phyloP scores from a whole-genome alignment of 2,113 vertebrate species.

The Eleginops maclovinus region DNA sequence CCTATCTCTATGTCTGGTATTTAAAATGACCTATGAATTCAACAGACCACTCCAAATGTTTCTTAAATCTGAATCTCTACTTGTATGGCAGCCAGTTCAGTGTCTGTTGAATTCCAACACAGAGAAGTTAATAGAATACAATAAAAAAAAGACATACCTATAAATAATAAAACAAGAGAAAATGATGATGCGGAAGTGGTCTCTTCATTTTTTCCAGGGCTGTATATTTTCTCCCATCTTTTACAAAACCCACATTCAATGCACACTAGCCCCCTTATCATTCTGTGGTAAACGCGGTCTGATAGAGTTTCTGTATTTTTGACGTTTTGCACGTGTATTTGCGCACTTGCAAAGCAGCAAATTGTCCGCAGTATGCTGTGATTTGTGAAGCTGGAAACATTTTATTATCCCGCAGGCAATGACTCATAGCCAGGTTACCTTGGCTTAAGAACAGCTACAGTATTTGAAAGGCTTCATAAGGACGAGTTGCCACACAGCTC shows the following conservation, averaged over 20 bases:
- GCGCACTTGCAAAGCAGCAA: conserved; percentile 7
- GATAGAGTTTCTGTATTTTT: background rate
- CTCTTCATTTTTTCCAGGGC: too few relatives aligned
- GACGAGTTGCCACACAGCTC: conserved; percentile 52
- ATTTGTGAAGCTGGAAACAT: conserved; percentile 55
- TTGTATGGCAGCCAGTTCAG: too few relatives aligned
- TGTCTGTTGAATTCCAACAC: too few relatives aligned
- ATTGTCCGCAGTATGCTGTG: conserved; percentile 25
- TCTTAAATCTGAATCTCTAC: too few relatives aligned
- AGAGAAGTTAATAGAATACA: too few relatives aligned
- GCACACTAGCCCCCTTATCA: background rate
- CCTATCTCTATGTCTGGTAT: background rate
- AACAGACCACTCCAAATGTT: too few relatives aligned
- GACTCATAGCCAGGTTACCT: conserved; percentile 75
- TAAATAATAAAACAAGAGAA: too few relatives aligned
- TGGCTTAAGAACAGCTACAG: conserved; percentile 63
- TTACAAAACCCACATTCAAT: background rate
- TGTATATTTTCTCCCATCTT: background rate
- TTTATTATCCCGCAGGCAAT: conserved; percentile 67
- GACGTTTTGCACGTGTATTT: conserved; percentile 24
- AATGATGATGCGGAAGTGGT: too few relatives aligned
- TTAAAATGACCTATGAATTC: background rate
- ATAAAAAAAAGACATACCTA: too few relatives aligned
- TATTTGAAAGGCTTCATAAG: conserved; percentile 52
- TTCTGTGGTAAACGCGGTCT: background rate